Base-by-base conservation (phyloP, 2,888 invertebrate genomes). In the Drosophila tanythrix region DNA sequence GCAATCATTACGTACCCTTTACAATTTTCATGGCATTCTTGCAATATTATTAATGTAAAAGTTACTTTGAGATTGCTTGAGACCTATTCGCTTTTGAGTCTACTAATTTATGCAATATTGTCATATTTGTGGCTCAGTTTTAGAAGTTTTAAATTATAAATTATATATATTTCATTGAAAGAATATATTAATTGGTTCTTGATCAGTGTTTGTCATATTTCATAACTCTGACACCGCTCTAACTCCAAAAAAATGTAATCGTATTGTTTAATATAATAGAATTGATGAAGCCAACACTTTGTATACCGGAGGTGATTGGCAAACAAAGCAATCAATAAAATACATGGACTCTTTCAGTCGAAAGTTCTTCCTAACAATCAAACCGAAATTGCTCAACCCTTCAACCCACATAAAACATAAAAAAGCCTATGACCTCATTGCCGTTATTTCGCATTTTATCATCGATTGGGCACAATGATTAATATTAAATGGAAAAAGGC, bases 251-350 rank as follows among this genome's bases (percentile, higher is more conserved):
- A 31, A 11, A 38, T 25, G n/a, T 31, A 13, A 15, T 3, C 27
- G 13, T 46, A 36, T 68, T 38, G 46, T 50, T 33, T 33, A 43
- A 70, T 36, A 33, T 48, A 51, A 40, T 18, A 21, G 50, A 51
- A 31, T 51, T 15, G 43, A 35, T 50, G 18, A 70, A 29, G 21
- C 29, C 10, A 29, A 36, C 2, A 29, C 21, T 52, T 25, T 29
- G 6, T 8, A 48, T 21, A 31, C 46, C 46, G 52, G 5, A 35
- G 15, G 53, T 40, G 55, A 36, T 50, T 51, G 43, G 40, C 43
- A 59, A 55, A 51, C 58, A 55, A 75, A 46, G 59, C 35, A 40
- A 35, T 36, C 25, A 31, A 48, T 38, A 21, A 29, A 53, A 50
- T 27, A n/a, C 36, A 36, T 36, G 29, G 21, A 0, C n/a, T 64